Conservation (phyloP, 1,140 invertebrate genomes). For the Bicyclus anynana region DNA sequence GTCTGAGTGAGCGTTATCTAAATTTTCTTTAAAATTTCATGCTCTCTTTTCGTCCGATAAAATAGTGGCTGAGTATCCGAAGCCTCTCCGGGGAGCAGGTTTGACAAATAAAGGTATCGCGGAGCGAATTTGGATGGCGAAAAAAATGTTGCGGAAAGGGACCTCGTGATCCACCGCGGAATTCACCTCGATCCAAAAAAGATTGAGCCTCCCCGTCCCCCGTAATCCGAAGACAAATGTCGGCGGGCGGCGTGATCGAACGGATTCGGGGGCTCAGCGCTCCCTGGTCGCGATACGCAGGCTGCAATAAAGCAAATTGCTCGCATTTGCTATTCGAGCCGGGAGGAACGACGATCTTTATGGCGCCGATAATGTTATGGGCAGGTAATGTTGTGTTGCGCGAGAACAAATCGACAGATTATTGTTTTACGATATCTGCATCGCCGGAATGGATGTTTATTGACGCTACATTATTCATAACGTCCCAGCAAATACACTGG, state of each 20-base stretch:
- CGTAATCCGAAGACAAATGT: conserved; percentile 15
- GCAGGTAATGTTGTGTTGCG: conserved; percentile 66
- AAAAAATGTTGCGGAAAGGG: conserved; percentile 56
- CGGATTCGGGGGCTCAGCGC: not conserved
- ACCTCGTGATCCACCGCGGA: conserved; percentile 38
- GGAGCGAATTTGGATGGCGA: conserved; percentile 49
- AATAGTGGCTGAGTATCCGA: conserved; percentile 26
- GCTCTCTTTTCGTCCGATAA: not conserved
- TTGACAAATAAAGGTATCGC: conserved; percentile 65
- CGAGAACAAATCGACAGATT: conserved; percentile 56
- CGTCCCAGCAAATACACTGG: too few species aligned
- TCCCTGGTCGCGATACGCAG: conserved; percentile 25
- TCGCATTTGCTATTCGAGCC: conserved; percentile 63
- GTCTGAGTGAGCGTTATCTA: not conserved
- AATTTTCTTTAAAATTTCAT: not conserved
- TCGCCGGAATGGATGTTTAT: not conserved
- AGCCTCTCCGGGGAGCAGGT: conserved; percentile 36
- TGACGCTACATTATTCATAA: not conserved
- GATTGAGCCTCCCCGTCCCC: conserved; percentile 16
- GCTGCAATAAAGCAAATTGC: conserved; percentile 71
- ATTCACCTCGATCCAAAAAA: conserved; percentile 31
- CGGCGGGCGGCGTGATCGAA: conserved; percentile 4
- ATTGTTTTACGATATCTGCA: conserved; percentile 56
- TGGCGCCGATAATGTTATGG: conserved; percentile 68
- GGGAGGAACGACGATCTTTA: conserved; percentile 56